These are phyloP conservation scores for Eira barbara DNA, from an alignment of 2,113 vertebrate genomes.

Conservation along the genomic window DNA sequence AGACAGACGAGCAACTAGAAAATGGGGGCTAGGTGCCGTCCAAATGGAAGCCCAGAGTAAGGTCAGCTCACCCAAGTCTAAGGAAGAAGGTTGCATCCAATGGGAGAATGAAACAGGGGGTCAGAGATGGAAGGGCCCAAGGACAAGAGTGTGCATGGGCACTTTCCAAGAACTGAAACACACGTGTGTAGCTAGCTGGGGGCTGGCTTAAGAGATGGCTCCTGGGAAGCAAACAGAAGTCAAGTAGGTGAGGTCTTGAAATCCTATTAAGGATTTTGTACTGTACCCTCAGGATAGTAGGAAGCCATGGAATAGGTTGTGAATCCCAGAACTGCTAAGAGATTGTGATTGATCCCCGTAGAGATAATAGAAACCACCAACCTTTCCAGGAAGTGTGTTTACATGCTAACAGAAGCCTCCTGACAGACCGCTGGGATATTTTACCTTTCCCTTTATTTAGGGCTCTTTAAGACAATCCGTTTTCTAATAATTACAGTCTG, in stretches of 20 bases:
- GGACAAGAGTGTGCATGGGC: fast-evolving
- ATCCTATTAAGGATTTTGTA: not conserved
- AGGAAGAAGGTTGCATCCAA: not conserved
- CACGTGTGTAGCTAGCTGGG: not conserved
- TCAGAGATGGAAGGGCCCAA: not conserved
- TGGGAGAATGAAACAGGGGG: not conserved
- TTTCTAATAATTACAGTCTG: not conserved
- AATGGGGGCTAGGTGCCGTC: not conserved
- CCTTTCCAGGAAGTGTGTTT: not conserved
- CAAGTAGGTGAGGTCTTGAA: not conserved
- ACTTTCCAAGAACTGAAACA: not conserved
- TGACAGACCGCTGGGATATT: not conserved
- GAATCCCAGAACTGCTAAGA: not conserved
- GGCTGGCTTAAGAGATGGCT: not conserved
- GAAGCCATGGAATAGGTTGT: not conserved
- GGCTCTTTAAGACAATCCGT: not conserved
- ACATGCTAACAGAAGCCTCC: not conserved
- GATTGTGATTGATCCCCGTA: not conserved
- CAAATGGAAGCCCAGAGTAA: not conserved
- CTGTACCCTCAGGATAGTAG: not conserved
- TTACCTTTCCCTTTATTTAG: not conserved
- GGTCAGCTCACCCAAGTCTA: not conserved
- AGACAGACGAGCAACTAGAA: not conserved
- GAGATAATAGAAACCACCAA: not conserved
- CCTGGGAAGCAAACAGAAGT: not conserved